phyloP scores from a whole-genome alignment of 2,797 vertebrate species.

The Telmatherina bonti region DNA sequence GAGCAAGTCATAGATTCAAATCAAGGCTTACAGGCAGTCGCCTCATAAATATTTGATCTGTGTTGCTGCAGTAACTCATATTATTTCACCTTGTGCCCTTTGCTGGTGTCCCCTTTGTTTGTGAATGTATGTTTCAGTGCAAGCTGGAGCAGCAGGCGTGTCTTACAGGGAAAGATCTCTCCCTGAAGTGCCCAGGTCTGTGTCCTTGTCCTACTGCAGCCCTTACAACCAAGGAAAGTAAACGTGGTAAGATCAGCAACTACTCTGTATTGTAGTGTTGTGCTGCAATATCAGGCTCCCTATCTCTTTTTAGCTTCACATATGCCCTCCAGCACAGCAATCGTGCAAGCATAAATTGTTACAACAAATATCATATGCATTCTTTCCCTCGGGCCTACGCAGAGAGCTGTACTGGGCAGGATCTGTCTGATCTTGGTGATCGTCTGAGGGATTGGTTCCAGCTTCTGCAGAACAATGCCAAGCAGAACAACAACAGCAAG shows the following conservation, averaged over 20 bases:
- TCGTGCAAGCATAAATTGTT: conserved; percentile 10
- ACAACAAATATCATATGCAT: conserved; percentile 14
- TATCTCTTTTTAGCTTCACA: conserved; percentile 16
- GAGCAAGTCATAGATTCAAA: conserved; percentile 69
- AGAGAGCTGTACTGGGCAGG: conserved; percentile 96
- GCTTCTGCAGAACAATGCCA: conserved; percentile 94
- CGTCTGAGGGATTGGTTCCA: conserved; percentile 98
- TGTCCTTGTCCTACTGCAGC: conserved; percentile 92
- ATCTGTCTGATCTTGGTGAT: conserved; percentile 95
- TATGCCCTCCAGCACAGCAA: conserved; percentile 13
- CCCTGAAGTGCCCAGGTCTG: conserved; percentile 88
- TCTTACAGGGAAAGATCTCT: conserved; percentile 93
- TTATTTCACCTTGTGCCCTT: conserved; percentile 64
- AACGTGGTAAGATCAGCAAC: conserved; percentile 82
- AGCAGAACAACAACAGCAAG: conserved; percentile 90
- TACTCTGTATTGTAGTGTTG: neutral
- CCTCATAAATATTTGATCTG: conserved; percentile 82
- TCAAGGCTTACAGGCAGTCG: conserved; percentile 60
- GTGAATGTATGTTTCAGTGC: conserved; percentile 83
- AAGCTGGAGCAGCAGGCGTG: conserved; percentile 98
- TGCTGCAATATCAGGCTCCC: neutral
- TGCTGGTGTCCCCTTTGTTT: conserved; percentile 30
- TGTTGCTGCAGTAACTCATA: conserved; percentile 70
- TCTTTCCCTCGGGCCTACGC: conserved; percentile 29
- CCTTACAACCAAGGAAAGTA: conserved; percentile 77